Base-by-base conservation (phyloP, 2,113 vertebrate species). In the Saccopteryx bilineata region DNA sequence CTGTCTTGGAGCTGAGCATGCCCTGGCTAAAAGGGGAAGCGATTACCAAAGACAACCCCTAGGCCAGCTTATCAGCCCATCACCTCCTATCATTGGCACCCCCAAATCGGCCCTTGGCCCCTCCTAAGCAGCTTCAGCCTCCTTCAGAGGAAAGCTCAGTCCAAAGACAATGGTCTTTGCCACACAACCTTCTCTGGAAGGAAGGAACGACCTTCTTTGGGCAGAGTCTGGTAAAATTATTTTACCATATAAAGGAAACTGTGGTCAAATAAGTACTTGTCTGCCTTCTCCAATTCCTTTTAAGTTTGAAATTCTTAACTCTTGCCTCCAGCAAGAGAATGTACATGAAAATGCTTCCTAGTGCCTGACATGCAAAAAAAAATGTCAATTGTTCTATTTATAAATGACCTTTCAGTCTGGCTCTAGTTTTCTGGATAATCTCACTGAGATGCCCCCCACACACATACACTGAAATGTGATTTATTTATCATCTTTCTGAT, bases 1-100 rank as follows among this genome's bases (percentile, higher is more conserved):
- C 31, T 6, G 7, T 10, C 1, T 0, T 24, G 58, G 80, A 28
- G 10, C 12, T 5, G 4, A 69, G n/a, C 31, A 19, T 0, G 1
- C 18, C 19, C 21, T 68, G 26, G 31, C 50, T 48, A 26, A 9
- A 21, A 2, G 1, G 23, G 9, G 17, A n/a, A 15, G 68, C 50
- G 5, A 19, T 24, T 13, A 3, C 56, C 56, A 23, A 50, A 28
- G 56, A 31, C 1, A 26, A 56, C 28, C 15, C 13, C 23, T 5
- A 9, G 26, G 4, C 7, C 4, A 2, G 26, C 3, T 18, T 60
- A 61, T 50, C 14, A 46, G 23, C 21, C 46, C 6, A 19, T 68
- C 26, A 5, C 19, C 46, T 65, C 15, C 82, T 5, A 9, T 54
- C 76, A 9, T 4, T 6, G 13, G 12, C 1, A 10, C 9, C 5